Evolutionary conservation across 2,888 invertebrate genomes (phyloP).

Genomic region (Plagodis pulveraria): DNA sequence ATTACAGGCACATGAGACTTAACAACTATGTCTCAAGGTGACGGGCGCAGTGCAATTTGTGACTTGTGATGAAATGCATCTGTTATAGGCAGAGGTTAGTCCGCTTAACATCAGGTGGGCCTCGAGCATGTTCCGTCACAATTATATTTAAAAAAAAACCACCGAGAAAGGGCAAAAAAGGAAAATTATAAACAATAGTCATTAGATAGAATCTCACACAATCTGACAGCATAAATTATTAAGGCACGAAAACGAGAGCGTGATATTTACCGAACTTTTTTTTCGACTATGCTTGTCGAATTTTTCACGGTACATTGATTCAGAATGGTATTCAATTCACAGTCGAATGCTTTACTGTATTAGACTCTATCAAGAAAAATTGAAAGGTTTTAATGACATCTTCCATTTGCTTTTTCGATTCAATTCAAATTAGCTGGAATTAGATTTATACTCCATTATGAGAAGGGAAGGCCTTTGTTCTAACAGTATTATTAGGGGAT

Average conservation of each 20-base stretch:
- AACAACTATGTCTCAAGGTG: no score
- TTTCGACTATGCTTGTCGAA: conserved; percentile 33
- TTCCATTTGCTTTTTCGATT: conserved; percentile 22
- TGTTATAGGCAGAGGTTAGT: no score
- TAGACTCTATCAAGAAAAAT: conserved; percentile 45
- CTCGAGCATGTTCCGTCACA: no score
- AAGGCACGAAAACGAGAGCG: conserved; percentile 15
- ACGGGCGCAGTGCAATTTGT: no score
- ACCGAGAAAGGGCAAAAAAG: no score
- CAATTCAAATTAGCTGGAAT: conserved; percentile 17
- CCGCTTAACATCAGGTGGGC: no score
- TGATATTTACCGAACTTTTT: conserved; percentile 14
- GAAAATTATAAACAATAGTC: not conserved
- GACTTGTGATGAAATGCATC: no score
- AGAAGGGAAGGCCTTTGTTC: not conserved
- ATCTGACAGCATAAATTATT: conserved; percentile 68
- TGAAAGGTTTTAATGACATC: conserved; percentile 32
- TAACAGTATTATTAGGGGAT: no score
- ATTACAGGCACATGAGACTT: no score
- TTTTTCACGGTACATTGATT: conserved; percentile 55
- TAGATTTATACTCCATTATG: conserved; percentile 9
- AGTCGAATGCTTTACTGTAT: conserved; percentile 52
- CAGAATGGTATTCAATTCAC: conserved; percentile 55
- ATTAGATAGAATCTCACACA: not conserved
- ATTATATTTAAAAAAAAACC: no score